phyloP scores from a whole-genome alignment of 2,113 vertebrate species.

The Cebus imitator region DNA sequence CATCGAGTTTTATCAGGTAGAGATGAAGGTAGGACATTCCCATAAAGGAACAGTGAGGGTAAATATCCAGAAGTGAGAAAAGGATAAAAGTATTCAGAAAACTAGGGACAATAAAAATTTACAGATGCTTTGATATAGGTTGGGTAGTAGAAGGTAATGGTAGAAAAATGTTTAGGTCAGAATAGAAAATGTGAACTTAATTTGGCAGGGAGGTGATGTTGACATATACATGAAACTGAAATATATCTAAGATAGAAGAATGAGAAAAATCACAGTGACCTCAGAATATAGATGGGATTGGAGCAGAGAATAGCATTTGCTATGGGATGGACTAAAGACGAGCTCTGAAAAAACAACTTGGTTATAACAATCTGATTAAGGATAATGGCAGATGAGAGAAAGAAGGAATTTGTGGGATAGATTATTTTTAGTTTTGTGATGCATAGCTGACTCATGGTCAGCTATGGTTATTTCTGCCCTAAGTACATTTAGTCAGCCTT shows the following conservation, averaged over 20 bases:
- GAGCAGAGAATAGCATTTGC: not conserved
- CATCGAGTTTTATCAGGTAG: not conserved
- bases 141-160: not conserved
- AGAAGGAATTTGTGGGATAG: not conserved
- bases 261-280: constrained; percentile 1
- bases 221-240: not conserved
- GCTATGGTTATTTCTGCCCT: not conserved
- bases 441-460: not conserved
- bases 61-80: not conserved
- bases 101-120: not conserved
- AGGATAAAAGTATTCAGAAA: not conserved
- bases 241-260: not conserved
- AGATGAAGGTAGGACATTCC: not conserved
- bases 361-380: not conserved
- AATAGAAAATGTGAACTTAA: not conserved
- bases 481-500: not conserved
- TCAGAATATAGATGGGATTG: not conserved
- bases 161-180: not conserved
- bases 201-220: not conserved
- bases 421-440: not conserved
- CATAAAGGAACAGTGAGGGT: not conserved
- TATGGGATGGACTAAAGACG: not conserved
- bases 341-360: not conserved
- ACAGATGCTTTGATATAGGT: not conserved
- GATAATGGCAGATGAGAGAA: not conserved